Evolutionary conservation across 2,113 vertebrate species (phyloP).

Genomic region (Ornithorhynchus anatinus): DNA sequence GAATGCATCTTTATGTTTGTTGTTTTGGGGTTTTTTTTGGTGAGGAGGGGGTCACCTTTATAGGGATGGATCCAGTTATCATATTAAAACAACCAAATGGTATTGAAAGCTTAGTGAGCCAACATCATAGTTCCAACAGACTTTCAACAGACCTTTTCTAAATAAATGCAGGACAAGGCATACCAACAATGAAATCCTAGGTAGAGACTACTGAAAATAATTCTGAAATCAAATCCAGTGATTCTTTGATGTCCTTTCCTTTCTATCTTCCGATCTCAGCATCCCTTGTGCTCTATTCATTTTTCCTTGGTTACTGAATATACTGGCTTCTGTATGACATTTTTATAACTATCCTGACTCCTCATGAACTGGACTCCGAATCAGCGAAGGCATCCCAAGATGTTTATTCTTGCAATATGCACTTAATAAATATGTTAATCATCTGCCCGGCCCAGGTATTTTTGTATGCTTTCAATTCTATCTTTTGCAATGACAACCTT

Average conservation of each 20-base stretch:
- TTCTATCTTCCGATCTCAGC: not conserved
- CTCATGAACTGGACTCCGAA: constrained; percentile 1
- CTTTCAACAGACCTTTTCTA: no score
- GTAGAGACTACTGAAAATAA: not conserved
- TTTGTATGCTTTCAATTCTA: not conserved
- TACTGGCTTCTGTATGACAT: not conserved
- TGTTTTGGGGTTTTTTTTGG: no score
- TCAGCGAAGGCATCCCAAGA: not conserved
- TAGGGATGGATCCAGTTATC: no score
- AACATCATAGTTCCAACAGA: no score
- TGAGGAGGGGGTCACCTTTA: no score
- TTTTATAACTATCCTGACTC: not conserved
- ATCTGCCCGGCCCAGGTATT: not conserved
- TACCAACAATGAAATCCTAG: constrained; percentile 10
- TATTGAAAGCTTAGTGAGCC: no score
- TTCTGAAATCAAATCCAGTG: not conserved
- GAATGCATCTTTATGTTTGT: no score
- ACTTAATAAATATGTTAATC: constrained; percentile 27
- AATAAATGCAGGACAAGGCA: no score
- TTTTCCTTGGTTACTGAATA: not conserved
- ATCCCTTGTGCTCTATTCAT: no score
- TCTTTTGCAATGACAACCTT: not conserved
- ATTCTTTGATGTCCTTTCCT: not conserved
- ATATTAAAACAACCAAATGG: no score
- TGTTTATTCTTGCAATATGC: not conserved